Evolutionary conservation across 2,113 vertebrate genomes (phyloP), one percentile per base, ranked within the genome.

Genomic region (Channa argus): DNA sequence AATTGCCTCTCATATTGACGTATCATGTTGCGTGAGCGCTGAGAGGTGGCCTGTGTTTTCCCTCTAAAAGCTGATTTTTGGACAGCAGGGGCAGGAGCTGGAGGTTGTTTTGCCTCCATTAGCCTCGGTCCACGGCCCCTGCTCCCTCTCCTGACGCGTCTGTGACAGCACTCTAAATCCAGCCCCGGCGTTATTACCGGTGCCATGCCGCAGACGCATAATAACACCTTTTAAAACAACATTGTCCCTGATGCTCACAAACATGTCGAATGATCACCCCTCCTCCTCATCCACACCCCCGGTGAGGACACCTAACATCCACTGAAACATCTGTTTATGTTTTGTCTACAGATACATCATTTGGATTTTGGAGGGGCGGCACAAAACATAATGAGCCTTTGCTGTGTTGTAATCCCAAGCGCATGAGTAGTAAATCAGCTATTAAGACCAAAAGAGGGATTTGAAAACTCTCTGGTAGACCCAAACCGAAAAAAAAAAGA

Each of bases 241-340:
- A 82, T 64, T 70, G 80, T 80, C 80, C 82, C 74, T 34, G 74
- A 76, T 60, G 66, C 66, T 61, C 56, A 3, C 80, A 64, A 64
- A 78, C 80, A 64, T 63, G 73, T 74, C 66, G 59, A 86, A 51
- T 39, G 67, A 79, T 63, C 50, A 0, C 15, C 49, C 47, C 45
- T 47, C 54, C 51, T 43, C 68, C 71, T 62, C 54, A 9, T 46
- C 71, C 38, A 5, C 61, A 34, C 74, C 83, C 64, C 83, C 52
- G 34, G 64, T 63, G 83, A 88, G 86, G 87, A 83, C 88, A 86
- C 86, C 82, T 86, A 91, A 88, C 86, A 86, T 89, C 88, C 86
- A 85, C 72, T 90, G 88, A 41, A 91, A 92, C 92, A 93, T 92
- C 93, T 93, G 92, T 89, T 93, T 79, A 81, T 88, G 87, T 90